A percentile compares a stretch with the other conserved stretches of the same genome.
Evolutionary conservation across 2,888 invertebrate genomes (phyloP).

Genomic region (Aromia moschata): DNA sequence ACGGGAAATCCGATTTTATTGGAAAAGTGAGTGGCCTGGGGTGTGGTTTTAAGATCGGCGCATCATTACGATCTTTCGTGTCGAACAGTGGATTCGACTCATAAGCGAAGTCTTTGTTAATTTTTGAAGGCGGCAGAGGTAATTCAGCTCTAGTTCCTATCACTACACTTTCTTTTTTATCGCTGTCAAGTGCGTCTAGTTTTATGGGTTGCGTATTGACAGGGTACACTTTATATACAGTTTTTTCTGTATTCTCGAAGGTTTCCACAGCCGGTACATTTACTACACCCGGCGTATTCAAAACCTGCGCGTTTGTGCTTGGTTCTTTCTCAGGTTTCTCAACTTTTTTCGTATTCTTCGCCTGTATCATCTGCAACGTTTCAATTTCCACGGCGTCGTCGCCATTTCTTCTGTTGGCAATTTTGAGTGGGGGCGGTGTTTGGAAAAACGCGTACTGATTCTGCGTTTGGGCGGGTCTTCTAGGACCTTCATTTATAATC

Average conservation of each 20-base stretch:
- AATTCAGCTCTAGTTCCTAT: conserved; percentile 67
- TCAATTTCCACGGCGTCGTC: conserved; percentile 68
- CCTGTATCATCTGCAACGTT: conserved; percentile 76
- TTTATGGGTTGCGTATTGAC: conserved; percentile 67
- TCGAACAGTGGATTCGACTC: conserved; percentile 64
- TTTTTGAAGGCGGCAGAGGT: conserved; percentile 59
- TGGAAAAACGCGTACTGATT: conserved; percentile 55
- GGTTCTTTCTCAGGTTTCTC: conserved; percentile 51
- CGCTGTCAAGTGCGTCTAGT: conserved; percentile 61
- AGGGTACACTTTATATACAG: conserved; percentile 68
- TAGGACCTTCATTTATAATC: conserved; percentile 48
- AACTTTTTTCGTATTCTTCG: conserved; percentile 61
- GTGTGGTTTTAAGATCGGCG: conserved; percentile 62
- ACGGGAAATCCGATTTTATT: conserved; percentile 71
- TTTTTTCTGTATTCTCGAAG: conserved; percentile 56
- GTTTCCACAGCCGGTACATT: conserved; percentile 38
- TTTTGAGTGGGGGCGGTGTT: conserved; percentile 61
- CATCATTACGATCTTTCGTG: conserved; percentile 59
- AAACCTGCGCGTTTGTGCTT: background rate
- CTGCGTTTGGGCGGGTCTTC: conserved; percentile 33
- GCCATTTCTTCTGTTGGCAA: conserved; percentile 61
- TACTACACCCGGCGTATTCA: conserved; percentile 23
- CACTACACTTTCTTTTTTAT: conserved; percentile 66
- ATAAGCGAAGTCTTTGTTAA: conserved; percentile 54
- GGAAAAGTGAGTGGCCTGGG: conserved; percentile 53